phyloP scores from a whole-genome alignment of 2,888 invertebrate species.

The Amphimallon solstitiale region DNA sequence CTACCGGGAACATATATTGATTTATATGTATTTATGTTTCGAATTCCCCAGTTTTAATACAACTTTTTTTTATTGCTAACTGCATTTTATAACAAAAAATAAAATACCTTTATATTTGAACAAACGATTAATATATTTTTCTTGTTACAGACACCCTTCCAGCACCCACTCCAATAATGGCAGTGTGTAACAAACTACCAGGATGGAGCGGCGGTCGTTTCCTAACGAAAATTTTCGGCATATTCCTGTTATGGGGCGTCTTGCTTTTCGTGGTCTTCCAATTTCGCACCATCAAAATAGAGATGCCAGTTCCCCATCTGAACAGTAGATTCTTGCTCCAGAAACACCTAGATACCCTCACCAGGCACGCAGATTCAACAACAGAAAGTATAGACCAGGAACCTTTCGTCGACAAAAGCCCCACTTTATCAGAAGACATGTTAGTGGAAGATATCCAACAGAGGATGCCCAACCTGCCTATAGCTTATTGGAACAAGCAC shows the following conservation, averaged over 20 bases:
- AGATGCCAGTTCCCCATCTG: conserved; percentile 59
- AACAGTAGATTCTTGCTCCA: conserved; percentile 67
- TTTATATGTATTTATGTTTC: too few relatives aligned
- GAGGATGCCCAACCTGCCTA: conserved; percentile 84
- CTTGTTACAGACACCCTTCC: conserved; percentile 9
- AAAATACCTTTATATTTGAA: too few relatives aligned
- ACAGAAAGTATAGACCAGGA: conserved; percentile 65
- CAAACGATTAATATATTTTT: too few relatives aligned
- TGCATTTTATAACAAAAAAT: neutral
- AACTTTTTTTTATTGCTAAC: too few relatives aligned
- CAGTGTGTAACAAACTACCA: conserved; percentile 43
- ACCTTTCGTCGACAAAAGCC: conserved; percentile 70
- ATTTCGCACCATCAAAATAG: conserved; percentile 58
- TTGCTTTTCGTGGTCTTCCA: conserved; percentile 64
- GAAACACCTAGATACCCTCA: conserved; percentile 62
- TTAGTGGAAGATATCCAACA: conserved; percentile 82
- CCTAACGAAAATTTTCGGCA: conserved; percentile 63
- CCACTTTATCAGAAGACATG: conserved; percentile 75
- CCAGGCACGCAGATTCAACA: conserved; percentile 59
- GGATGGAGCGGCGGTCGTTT: conserved; percentile 59
- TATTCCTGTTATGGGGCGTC: conserved; percentile 63
- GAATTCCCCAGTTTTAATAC: too few relatives aligned
- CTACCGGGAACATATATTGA: too few relatives aligned
- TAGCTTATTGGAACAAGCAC: conserved; percentile 85
- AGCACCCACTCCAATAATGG: conserved; percentile 39